Evolutionary conservation across 2,797 vertebrate species (phyloP).

Genomic region (Sebastes reedi): DNA sequence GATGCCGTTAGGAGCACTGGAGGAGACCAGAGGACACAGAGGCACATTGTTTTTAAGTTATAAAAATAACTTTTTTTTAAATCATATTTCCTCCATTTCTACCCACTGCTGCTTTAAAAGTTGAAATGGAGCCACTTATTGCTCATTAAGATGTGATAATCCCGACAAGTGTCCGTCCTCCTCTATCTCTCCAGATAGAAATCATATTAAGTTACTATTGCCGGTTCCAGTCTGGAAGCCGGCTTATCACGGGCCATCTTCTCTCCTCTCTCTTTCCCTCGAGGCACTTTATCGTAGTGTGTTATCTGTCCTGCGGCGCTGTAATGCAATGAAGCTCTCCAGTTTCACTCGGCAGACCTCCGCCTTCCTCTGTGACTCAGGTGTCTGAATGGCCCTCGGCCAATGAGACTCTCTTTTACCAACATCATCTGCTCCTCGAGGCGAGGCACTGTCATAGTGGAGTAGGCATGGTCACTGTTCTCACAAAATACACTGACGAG

Average conservation of each 20-base stretch:
- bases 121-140: slow-evolving; percentile 48
- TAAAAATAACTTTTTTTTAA: no score
- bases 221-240: slow-evolving; percentile 41
- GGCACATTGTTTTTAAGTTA: no score
- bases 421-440: slow-evolving; percentile 42
- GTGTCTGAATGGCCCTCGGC: slow-evolving; percentile 69
- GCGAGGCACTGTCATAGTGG: slow-evolving; percentile 16
- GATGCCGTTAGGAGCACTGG: no score
- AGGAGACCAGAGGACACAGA: no score
- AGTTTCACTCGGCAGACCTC: slow-evolving; percentile 67
- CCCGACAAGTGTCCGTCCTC: slow-evolving; percentile 45
- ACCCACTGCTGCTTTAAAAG: neutral
- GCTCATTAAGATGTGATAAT: slow-evolving; percentile 53
- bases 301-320: slow-evolving; percentile 62
- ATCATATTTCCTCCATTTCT: neutral
- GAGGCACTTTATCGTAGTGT: slow-evolving; percentile 44
- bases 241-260: slow-evolving; percentile 60
- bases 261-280: slow-evolving; percentile 62
- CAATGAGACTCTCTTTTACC: slow-evolving; percentile 48
- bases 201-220: slow-evolving; percentile 60
- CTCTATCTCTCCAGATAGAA: slow-evolving; percentile 57
- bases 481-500: neutral
- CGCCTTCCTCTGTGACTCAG: slow-evolving; percentile 68
- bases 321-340: slow-evolving; percentile 67
- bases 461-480: neutral